phyloP scores from a whole-genome alignment of 2,113 vertebrate species.

The Vanacampus margaritifer region DNA sequence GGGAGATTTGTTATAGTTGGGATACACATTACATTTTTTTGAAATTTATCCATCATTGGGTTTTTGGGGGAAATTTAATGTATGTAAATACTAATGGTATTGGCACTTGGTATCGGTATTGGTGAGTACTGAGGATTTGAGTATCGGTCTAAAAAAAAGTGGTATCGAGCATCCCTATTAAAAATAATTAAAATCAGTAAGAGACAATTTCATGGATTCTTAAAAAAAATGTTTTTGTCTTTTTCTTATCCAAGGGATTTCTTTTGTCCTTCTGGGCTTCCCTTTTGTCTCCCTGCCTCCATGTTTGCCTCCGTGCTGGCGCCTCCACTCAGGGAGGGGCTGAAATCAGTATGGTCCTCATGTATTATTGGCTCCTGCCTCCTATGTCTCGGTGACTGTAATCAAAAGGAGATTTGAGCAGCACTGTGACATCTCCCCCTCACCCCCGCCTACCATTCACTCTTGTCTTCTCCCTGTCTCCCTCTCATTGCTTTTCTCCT shows the following conservation, averaged over 20 bases:
- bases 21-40: no score
- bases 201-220: not conserved
- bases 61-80: no score
- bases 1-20: no score
- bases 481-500: slow-evolving; percentile 19
- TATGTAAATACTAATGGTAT: no score
- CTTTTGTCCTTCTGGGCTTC: slow-evolving; percentile 4
- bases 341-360: slow-evolving; percentile 8
- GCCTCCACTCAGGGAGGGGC: slow-evolving; percentile 27
- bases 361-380: slow-evolving; percentile 35
- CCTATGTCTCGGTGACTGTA: slow-evolving; percentile 8
- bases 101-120: no score
- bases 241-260: not conserved
- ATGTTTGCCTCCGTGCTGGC: slow-evolving; percentile 10
- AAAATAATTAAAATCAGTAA: no score
- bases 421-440: slow-evolving; percentile 32
- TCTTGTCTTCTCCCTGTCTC: slow-evolving; percentile 1
- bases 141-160: no score
- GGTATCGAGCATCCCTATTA: no score
- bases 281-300: slow-evolving; percentile 25
- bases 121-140: no score
- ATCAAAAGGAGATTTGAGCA: slow-evolving; percentile 28
- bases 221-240: not conserved
- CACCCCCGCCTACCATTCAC: slow-evolving; percentile 13
- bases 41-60: no score